A percentile compares a stretch with the other conserved stretches of the same genome.
These are phyloP conservation scores for Dicyrtoma fusca DNA, from an alignment of 2,888 invertebrate genomes.

Conservation along the genomic window DNA sequence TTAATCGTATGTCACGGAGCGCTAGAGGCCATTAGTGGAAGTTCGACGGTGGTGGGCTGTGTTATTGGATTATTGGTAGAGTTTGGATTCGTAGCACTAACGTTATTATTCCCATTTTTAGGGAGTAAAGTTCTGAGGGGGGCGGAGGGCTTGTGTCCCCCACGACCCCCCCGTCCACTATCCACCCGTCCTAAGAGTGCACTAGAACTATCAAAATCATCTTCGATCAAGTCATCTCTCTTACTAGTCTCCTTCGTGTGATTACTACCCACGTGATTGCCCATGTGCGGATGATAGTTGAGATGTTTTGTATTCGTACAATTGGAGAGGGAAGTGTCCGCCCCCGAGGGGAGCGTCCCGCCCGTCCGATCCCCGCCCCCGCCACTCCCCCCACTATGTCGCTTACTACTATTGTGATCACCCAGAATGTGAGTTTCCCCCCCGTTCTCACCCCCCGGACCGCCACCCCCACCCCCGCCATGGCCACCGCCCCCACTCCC, in stretches of 20 bases:
- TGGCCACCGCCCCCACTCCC: neutral
- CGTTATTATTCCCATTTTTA: slow-evolving; percentile 54
- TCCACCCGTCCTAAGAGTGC: slow-evolving; percentile 38
- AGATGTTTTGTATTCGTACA: neutral
- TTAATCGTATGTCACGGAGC: slow-evolving; percentile 27
- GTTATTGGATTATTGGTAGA: neutral
- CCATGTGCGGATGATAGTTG: neutral
- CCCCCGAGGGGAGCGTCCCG: neutral
- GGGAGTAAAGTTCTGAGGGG: slow-evolving; percentile 31
- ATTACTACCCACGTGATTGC: slow-evolving; percentile 16
- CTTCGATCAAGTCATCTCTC: slow-evolving; percentile 37
- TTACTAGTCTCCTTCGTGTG: neutral
- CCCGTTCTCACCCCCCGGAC: neutral
- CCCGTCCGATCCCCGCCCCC: slow-evolving; percentile 2
- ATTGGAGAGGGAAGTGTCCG: slow-evolving; percentile 7
- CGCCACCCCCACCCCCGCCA: neutral
- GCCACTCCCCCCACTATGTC: slow-evolving; percentile 10
- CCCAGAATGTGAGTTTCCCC: neutral
- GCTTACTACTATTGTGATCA: slow-evolving; percentile 1
- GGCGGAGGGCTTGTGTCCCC: neutral
- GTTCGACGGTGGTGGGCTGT: neutral
- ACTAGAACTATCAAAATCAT: slow-evolving; percentile 50
- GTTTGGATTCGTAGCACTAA: slow-evolving; percentile 21
- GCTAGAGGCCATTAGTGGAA: slow-evolving; percentile 25
- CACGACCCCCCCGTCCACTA: neutral